Conservation (phyloP, 2,797 vertebrate species). For the Loris lydekkerianus region DNA sequence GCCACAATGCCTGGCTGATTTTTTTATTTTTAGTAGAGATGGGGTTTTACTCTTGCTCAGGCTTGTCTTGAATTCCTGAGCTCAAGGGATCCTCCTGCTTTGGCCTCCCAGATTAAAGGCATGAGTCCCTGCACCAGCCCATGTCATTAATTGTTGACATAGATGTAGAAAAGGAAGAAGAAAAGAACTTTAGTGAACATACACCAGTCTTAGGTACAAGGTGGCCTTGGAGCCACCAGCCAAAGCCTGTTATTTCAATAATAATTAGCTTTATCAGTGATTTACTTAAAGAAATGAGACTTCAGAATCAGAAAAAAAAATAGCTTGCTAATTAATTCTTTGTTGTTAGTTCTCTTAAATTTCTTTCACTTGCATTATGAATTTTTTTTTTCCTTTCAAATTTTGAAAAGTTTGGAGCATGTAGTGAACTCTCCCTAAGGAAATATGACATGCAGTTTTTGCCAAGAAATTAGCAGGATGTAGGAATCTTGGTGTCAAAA, state of each 20-base stretch:
- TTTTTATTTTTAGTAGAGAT: too few relatives aligned
- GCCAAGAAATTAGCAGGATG: neutral
- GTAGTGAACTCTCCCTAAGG: neutral
- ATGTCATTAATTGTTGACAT: neutral
- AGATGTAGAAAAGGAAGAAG: neutral
- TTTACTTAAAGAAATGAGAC: neutral
- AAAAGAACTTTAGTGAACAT: neutral
- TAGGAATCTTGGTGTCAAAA: constrained; percentile 19
- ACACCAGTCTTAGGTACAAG: neutral
- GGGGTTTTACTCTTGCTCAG: too few relatives aligned
- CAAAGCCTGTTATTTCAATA: neutral
- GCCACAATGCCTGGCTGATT: too few relatives aligned
- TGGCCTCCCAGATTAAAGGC: too few relatives aligned
- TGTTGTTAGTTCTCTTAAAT: neutral
- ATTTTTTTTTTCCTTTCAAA: constrained; percentile 35
- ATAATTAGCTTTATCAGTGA: neutral
- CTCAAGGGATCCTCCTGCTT: too few relatives aligned
- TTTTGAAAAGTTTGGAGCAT: neutral
- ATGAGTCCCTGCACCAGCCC: too few relatives aligned
- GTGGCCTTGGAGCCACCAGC: neutral
- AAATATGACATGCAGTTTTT: neutral
- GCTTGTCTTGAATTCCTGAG: too few relatives aligned
- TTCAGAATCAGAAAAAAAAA: neutral
- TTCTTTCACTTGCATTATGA: constrained; percentile 37
- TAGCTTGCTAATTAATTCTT: constrained; percentile 29